Evolutionary conservation across 2,797 vertebrate genomes (phyloP).

Genomic region (Crax fasciolata): DNA sequence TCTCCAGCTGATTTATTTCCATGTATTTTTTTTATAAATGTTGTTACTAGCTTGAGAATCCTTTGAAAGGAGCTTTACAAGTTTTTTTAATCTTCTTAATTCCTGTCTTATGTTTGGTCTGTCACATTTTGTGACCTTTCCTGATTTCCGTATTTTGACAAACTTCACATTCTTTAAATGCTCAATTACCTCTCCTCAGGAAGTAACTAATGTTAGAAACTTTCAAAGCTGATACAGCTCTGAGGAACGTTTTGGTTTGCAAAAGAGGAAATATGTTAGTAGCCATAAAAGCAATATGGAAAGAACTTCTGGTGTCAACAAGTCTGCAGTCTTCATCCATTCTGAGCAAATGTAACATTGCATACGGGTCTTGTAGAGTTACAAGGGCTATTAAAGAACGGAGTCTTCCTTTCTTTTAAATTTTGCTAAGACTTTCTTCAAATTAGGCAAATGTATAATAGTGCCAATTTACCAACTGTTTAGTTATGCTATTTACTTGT

Average conservation of each 20-base stretch:
- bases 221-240: background rate
- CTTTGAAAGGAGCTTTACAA: background rate
- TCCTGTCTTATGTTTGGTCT: background rate
- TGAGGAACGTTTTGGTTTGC: background rate
- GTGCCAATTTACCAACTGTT: slow-evolving; percentile 68
- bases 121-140: background rate
- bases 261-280: background rate
- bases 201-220: background rate
- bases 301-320: background rate
- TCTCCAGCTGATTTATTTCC: background rate
- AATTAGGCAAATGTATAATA: slow-evolving; percentile 18
- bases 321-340: background rate
- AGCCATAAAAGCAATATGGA: background rate
- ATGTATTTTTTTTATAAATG: background rate
- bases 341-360: background rate
- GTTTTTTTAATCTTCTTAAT: background rate
- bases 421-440: slow-evolving; percentile 23
- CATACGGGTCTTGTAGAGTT: background rate
- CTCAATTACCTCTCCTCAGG: background rate
- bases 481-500: slow-evolving; percentile 57
- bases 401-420: background rate
- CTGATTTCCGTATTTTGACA: background rate
- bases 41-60: background rate
- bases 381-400: background rate
- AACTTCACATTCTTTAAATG: background rate